Conservation (phyloP, 64 coral and sea anemone genomes). For the Actinia tenebrosa region DNA sequence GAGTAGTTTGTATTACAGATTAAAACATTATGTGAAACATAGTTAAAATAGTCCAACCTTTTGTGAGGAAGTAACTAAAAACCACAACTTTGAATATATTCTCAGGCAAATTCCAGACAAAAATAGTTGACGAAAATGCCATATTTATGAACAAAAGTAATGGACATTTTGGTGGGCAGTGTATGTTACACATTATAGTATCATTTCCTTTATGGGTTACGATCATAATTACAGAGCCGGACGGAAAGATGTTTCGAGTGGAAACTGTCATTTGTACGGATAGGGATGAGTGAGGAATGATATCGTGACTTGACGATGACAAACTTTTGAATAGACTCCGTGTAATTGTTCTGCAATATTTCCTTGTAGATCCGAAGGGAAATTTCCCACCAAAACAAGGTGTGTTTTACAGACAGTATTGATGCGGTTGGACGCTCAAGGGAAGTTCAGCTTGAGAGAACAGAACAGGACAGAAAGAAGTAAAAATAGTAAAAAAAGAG, state of each 20-base stretch:
- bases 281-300: background rate
- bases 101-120: background rate
- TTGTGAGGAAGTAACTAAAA: background rate
- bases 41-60: background rate
- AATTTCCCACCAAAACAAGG: background rate
- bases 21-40: no score
- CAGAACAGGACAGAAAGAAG: background rate
- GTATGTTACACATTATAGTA: background rate
- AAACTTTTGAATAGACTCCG: background rate
- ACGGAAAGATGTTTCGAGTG: background rate
- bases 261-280: background rate
- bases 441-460: background rate
- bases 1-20: no score
- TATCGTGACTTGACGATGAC: background rate
- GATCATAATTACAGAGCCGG: background rate
- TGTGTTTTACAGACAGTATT: background rate
- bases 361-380: background rate
- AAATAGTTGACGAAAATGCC: background rate
- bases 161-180: background rate
- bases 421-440: background rate
- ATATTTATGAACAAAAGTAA: background rate
- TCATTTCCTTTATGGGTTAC: slow-evolving; percentile 5
- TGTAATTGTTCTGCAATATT: background rate
- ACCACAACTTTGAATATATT: background rate
- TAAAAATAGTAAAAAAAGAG: background rate